A percentile compares a stretch with the other conserved stretches of the same genome.
These are phyloP conservation scores for Zosterops lateralis DNA, from an alignment of 2,113 vertebrate species.

Conservation along the genomic window DNA sequence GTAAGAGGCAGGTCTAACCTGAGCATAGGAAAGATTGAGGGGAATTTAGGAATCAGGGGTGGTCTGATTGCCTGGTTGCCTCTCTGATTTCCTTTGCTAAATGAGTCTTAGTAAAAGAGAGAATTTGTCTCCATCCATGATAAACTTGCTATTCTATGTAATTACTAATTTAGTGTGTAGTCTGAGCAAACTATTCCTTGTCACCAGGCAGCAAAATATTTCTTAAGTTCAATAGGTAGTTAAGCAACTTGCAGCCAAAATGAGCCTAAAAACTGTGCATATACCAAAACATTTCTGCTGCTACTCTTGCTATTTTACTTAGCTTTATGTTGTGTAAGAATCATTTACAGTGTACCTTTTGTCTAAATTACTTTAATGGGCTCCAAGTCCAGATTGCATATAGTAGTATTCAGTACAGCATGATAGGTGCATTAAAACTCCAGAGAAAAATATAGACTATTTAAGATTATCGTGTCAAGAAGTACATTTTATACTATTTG, in stretches of 20 bases:
- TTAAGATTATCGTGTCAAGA: background rate
- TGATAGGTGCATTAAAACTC: background rate
- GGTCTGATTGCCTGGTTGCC: background rate
- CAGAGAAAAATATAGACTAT: background rate
- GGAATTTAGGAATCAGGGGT: background rate
- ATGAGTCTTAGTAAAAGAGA: background rate
- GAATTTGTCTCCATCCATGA: background rate
- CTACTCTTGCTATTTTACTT: background rate
- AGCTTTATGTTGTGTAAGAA: background rate
- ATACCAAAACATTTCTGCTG: background rate
- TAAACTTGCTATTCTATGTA: background rate
- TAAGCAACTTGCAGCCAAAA: background rate
- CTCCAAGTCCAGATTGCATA: background rate
- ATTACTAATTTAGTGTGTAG: background rate
- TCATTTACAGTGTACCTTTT: background rate
- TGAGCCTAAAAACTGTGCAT: background rate
- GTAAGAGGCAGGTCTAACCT: background rate
- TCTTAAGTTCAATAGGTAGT: background rate
- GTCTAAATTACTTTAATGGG: conserved; percentile 5
- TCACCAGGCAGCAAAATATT: background rate
- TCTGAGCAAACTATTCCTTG: background rate
- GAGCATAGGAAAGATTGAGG: background rate
- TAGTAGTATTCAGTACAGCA: background rate
- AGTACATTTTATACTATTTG: background rate
- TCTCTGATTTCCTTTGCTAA: background rate